Evolutionary conservation across 2,113 vertebrate species (phyloP).

Genomic region (Talpa occidentalis): DNA sequence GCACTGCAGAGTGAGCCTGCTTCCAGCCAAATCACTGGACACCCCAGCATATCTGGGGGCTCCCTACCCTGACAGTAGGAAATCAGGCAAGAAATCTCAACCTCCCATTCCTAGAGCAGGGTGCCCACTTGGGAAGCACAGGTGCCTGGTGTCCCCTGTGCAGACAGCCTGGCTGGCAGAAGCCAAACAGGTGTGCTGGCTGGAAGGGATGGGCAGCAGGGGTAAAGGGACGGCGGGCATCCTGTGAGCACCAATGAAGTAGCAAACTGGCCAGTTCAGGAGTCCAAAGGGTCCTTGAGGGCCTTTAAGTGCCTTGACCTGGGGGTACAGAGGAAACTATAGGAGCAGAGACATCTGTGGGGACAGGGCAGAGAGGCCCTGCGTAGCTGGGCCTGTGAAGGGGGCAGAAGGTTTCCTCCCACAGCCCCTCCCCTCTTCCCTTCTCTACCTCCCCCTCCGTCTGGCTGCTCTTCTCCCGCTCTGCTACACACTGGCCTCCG

Average conservation of each 20-base stretch:
- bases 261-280: neutral
- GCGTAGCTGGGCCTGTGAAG: neutral
- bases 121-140: neutral
- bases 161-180: neutral
- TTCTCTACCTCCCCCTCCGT: neutral
- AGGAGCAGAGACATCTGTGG: accelerated
- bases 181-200: neutral
- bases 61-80: neutral
- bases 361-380: neutral
- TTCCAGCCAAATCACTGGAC: too few relatives aligned
- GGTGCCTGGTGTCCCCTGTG: neutral
- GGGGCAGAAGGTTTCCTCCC: neutral
- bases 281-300: neutral
- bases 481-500: conserved; percentile 59
- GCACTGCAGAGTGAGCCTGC: neutral
- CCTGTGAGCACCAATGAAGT: neutral
- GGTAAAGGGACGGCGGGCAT: neutral
- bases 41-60: neutral
- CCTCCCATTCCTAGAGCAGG: neutral
- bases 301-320: neutral
- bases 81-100: neutral
- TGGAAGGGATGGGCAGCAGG: neutral
- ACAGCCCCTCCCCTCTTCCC: neutral
- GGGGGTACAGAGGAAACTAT: neutral
- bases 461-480: conserved; percentile 57